phyloP scores from a whole-genome alignment of 2,797 vertebrate species.

The Brotula barbata region DNA sequence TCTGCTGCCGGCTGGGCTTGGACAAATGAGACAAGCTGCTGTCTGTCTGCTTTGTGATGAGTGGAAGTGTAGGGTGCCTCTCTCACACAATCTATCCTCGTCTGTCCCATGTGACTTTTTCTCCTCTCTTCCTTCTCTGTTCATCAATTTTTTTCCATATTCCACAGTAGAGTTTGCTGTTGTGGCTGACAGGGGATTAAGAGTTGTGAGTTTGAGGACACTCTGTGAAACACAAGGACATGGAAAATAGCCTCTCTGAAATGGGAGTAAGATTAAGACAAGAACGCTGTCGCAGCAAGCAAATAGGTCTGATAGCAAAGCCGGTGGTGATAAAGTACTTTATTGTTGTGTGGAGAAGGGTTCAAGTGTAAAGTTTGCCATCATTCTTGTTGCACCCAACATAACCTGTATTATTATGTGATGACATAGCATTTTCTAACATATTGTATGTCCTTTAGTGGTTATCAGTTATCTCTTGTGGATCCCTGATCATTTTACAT shows the following conservation, averaged over 20 bases:
- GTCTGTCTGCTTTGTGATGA: constrained; percentile 44
- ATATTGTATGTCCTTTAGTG: too few species aligned
- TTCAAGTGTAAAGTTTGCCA: too few species aligned
- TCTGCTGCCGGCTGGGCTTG: constrained; percentile 30
- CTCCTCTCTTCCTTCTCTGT: constrained; percentile 32
- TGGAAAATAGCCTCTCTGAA: constrained; percentile 10
- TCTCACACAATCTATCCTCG: neutral
- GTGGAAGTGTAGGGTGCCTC: neutral
- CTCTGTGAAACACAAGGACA: constrained; percentile 45
- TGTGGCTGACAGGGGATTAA: constrained; percentile 36
- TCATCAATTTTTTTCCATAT: constrained; percentile 50
- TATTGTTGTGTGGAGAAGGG: too few species aligned
- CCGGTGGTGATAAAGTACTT: neutral
- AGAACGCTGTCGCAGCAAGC: neutral
- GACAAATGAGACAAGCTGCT: constrained; percentile 30
- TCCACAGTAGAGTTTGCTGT: constrained; percentile 22
- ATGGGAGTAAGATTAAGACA: constrained; percentile 5
- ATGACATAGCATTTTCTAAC: too few species aligned
- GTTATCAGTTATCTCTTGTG: too few species aligned
- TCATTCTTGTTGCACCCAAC: neutral
- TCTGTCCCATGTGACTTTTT: constrained; percentile 10
- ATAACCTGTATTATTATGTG: neutral
- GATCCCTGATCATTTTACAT: too few species aligned
- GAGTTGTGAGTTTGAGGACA: constrained; percentile 42
- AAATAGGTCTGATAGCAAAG: neutral